Evolutionary conservation across 2,888 invertebrate genomes (phyloP).

Genomic region (Timema podura): DNA sequence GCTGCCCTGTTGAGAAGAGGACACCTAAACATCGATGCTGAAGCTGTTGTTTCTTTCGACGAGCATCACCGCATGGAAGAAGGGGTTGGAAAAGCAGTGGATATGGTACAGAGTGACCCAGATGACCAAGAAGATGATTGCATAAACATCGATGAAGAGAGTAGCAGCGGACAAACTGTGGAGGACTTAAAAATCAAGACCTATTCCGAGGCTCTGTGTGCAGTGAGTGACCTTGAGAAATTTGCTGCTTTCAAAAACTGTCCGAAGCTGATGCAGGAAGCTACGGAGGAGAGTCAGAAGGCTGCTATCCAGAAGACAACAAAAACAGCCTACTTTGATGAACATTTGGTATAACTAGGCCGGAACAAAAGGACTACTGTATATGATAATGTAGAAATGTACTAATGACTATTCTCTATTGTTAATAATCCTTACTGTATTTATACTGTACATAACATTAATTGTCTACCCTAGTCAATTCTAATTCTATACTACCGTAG

Average conservation of each 20-base stretch:
- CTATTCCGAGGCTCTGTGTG: background rate
- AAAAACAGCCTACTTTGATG: background rate
- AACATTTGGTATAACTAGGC: background rate
- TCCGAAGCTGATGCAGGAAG: constrained; percentile 10
- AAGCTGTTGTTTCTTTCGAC: background rate
- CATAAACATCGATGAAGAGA: too few species aligned
- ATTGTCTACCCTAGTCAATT: too few species aligned
- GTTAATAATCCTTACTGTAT: too few species aligned
- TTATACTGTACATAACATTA: too few species aligned
- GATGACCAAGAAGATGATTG: background rate
- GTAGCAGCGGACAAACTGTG: too few species aligned
- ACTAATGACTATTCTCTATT: too few species aligned
- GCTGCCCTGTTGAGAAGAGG: background rate
- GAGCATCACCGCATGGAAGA: background rate
- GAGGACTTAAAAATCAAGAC: background rate
- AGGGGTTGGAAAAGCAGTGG: too few species aligned
- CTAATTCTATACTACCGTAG: too few species aligned
- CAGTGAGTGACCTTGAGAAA: constrained; percentile 2
- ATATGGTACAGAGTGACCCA: background rate
- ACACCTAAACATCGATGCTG: background rate
- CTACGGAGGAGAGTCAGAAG: background rate
- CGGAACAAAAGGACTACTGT: background rate
- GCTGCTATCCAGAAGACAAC: constrained; percentile 1
- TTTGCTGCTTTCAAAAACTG: background rate
- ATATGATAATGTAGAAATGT: background rate